These are phyloP conservation scores for Cephalopachus bancanus DNA, from an alignment of 2,797 vertebrate genomes.

Conservation along the genomic window DNA sequence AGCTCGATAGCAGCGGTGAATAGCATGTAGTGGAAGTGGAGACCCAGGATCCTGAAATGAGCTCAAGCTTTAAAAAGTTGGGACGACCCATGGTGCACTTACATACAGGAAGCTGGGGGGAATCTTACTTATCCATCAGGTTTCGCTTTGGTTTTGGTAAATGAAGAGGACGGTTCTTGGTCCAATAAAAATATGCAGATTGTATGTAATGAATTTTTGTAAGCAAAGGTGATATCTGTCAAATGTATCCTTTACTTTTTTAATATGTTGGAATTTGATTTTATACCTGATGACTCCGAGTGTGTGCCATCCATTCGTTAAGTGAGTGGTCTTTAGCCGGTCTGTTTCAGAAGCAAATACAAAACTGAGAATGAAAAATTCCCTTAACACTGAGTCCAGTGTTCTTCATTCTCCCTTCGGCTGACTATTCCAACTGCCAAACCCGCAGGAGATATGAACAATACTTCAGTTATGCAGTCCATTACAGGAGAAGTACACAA, in stretches of 20 bases:
- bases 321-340: conserved; percentile 78
- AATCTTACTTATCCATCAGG: conserved; percentile 82
- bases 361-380: conserved; percentile 72
- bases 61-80: conserved; percentile 75
- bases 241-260: conserved; percentile 87
- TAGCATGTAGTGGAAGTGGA: conserved; percentile 75
- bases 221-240: conserved; percentile 88
- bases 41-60: conserved; percentile 70
- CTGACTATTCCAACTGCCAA: conserved; percentile 54
- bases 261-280: conserved; percentile 85
- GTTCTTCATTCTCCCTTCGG: conserved; percentile 68
- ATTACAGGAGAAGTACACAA: conserved; percentile 69
- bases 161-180: conserved; percentile 80
- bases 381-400: conserved; percentile 67
- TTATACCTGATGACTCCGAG: conserved; percentile 78
- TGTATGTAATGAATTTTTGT: conserved; percentile 90
- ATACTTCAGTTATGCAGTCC: conserved; percentile 35
- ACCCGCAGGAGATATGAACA: conserved; percentile 62
- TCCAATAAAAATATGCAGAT: conserved; percentile 89
- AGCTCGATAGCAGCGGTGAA: conserved; percentile 79
- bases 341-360: conserved; percentile 78
- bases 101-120: conserved; percentile 72
- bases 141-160: conserved; percentile 87
- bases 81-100: conserved; percentile 76
- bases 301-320: conserved; percentile 84